Conservation (phyloP, 2,888 invertebrate species). For the Pyralis farinalis region DNA sequence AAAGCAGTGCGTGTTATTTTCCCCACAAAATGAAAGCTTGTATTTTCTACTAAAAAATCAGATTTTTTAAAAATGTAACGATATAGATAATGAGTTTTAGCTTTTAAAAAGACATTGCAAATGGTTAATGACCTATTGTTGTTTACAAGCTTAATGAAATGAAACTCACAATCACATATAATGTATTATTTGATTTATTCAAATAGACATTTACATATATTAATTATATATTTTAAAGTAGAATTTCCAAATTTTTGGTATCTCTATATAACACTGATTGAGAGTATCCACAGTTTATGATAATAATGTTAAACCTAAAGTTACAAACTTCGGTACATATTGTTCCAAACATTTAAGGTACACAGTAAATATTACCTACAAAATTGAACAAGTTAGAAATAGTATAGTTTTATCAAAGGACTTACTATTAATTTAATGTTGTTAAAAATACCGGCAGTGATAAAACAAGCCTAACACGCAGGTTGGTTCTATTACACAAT, state of each 20-base stretch:
- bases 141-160: slow-evolving; percentile 29
- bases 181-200: slow-evolving; percentile 74
- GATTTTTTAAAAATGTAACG: no score
- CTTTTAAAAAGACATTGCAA: no score
- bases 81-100: no score
- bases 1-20: no score
- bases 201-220: slow-evolving; percentile 77
- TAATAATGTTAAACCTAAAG: slow-evolving; percentile 59
- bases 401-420: slow-evolving; percentile 77
- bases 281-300: slow-evolving; percentile 60
- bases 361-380: slow-evolving; percentile 76
- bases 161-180: slow-evolving; percentile 62
- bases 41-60: no score
- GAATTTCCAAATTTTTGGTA: slow-evolving; percentile 78
- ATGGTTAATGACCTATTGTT: no score
- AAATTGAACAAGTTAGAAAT: slow-evolving; percentile 80
- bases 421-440: slow-evolving; percentile 61
- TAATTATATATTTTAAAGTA: slow-evolving; percentile 66
- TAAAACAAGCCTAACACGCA: slow-evolving; percentile 64
- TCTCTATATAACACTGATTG: slow-evolving; percentile 72
- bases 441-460: slow-evolving; percentile 75
- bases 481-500: slow-evolving; percentile 34
- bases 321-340: slow-evolving; percentile 68
- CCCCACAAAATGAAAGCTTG: no score
- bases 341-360: slow-evolving; percentile 72